Conservation (phyloP, 30 jellyfish, hydroid and myxozoan species). For the Phacellophora camtschatica region DNA sequence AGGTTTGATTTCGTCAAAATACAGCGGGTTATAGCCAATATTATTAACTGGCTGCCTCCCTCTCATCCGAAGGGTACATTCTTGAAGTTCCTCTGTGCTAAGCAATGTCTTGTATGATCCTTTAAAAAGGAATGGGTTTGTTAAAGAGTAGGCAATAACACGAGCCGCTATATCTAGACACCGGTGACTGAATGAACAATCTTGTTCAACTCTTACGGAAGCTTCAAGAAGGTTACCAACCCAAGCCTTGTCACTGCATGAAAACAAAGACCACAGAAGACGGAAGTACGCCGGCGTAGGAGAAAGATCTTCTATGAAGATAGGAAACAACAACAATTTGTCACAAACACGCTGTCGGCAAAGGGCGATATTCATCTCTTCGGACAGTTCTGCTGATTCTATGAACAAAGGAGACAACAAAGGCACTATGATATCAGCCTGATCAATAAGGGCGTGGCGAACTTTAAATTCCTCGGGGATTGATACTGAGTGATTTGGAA, state of each 20-base stretch:
- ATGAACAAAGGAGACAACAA: conserved; percentile 39
- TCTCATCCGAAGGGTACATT: conserved; percentile 33
- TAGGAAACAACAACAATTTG: conserved; percentile 54
- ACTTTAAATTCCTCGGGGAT: conserved; percentile 30
- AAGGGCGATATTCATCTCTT: conserved; percentile 75
- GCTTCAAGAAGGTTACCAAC: background rate
- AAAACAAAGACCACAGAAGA: conserved; percentile 65
- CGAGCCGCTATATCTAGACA: conserved; percentile 61
- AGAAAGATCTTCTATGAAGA: conserved; percentile 60
- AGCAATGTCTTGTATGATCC: conserved; percentile 67
- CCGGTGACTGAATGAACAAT: background rate
- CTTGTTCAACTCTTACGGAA: background rate
- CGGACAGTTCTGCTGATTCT: conserved; percentile 50
- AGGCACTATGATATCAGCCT: conserved; percentile 60
- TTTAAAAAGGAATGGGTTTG: background rate
- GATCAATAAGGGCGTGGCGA: conserved; percentile 66
- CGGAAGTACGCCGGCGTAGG: conserved; percentile 79
- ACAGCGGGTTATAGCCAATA: conserved; percentile 3
- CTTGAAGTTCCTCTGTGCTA: conserved; percentile 61
- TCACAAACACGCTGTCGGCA: conserved; percentile 72
- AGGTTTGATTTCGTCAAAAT: background rate
- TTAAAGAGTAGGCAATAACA: conserved; percentile 2
- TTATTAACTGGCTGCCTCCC: background rate
- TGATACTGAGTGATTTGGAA: conserved; percentile 52
- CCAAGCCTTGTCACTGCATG: conserved; percentile 69